A percentile compares a stretch with the other conserved stretches of the same genome.
phyloP scores from a whole-genome alignment of 2,797 vertebrate species.

The Sebastes glaucus region DNA sequence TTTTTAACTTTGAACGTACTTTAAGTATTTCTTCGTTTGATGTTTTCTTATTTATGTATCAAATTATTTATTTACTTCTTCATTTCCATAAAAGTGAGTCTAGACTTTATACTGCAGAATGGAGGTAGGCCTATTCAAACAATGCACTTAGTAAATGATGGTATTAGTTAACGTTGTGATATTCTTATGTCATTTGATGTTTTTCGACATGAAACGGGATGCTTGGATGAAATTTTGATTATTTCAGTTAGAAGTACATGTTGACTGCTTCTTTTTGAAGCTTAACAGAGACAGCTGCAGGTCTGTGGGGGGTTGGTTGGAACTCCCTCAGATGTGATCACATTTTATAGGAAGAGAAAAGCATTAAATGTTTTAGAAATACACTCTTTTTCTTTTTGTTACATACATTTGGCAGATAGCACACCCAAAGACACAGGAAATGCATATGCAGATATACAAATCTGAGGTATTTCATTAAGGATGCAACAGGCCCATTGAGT shows the following conservation, averaged over 20 bases:
- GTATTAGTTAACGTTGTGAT: background rate
- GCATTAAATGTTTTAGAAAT: too few relatives aligned
- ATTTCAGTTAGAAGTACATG: background rate
- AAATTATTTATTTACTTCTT: background rate
- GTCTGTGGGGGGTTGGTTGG: background rate
- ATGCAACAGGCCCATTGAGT: background rate
- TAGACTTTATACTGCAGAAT: background rate
- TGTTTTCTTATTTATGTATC: background rate
- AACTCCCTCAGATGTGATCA: background rate
- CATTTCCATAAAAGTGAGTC: background rate
- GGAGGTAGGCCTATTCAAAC: background rate
- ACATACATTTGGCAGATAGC: too few relatives aligned
- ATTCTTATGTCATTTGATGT: background rate
- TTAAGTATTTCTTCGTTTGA: constrained; percentile 23
- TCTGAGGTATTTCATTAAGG: background rate
- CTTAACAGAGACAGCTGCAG: background rate
- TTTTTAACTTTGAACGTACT: constrained; percentile 7
- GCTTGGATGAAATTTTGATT: background rate
- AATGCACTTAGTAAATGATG: background rate
- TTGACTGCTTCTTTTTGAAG: background rate
- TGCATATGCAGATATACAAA: too few relatives aligned
- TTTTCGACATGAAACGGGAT: background rate
- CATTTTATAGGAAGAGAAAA: too few relatives aligned
- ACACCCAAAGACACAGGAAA: too few relatives aligned
- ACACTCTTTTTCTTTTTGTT: too few relatives aligned